Conservation (phyloP, 2,113 vertebrate species). For the Spea bombifrons region DNA sequence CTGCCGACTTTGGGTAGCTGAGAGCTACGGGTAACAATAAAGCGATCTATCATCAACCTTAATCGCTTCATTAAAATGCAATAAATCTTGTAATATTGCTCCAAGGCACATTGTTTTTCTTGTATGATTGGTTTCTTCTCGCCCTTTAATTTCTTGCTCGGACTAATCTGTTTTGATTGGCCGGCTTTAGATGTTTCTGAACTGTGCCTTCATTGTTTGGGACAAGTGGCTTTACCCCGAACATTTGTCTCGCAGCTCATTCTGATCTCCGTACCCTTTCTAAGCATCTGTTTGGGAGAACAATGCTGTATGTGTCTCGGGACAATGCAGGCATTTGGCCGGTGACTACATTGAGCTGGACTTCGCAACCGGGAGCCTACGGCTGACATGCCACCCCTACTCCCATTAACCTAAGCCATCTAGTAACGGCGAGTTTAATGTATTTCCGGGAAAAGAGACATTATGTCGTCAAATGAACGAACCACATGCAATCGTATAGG, state of each 20-base stretch:
- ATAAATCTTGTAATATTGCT: not conserved
- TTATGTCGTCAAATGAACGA: too few relatives aligned
- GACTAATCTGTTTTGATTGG: constrained; percentile 10
- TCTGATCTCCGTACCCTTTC: not conserved
- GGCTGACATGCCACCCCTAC: not conserved
- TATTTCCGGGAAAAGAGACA: too few relatives aligned
- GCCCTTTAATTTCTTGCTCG: not conserved
- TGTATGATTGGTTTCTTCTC: not conserved
- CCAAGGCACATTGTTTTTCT: not conserved
- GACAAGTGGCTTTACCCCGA: constrained; percentile 18
- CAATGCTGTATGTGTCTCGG: constrained; percentile 34
- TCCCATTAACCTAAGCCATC: not conserved
- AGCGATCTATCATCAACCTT: too few relatives aligned
- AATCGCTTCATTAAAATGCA: not conserved
- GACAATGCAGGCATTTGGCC: constrained; percentile 15
- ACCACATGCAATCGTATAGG: too few relatives aligned
- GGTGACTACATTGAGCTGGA: not conserved
- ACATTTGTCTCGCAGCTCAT: constrained; percentile 28
- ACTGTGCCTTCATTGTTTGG: constrained; percentile 7
- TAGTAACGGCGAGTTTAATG: too few relatives aligned
- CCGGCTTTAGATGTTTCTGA: not conserved
- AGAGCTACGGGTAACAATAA: too few relatives aligned
- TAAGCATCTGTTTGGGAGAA: constrained; percentile 32
- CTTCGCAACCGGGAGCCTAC: not conserved
- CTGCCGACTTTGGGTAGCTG: too few relatives aligned